Evolutionary conservation across 23 tunicate species (phyloP).

Genomic region (Aplidium turbinatum): DNA sequence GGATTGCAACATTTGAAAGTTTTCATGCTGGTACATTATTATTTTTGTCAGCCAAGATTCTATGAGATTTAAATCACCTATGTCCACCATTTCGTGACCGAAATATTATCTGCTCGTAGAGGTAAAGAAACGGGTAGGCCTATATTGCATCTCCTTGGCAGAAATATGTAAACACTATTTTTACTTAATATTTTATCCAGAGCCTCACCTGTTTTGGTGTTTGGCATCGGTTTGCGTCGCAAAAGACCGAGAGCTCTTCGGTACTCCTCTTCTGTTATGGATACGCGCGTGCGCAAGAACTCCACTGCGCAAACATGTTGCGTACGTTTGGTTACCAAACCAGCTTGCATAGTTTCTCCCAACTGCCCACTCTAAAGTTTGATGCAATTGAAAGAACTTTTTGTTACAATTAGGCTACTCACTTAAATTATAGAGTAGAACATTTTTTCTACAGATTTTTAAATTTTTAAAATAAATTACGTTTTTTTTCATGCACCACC

Average conservation of each 20-base stretch:
- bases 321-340: constrained; percentile 65
- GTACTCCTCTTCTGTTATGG: constrained; percentile 80
- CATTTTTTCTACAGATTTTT: no score
- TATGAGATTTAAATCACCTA: no score
- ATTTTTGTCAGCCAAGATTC: no score
- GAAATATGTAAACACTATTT: not conserved
- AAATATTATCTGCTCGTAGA: no score
- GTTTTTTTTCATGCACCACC: no score
- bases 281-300: constrained; percentile 50
- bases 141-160: no score
- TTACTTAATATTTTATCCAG: not conserved
- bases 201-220: constrained; percentile 70
- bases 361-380: constrained; percentile 95
- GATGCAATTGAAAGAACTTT: not conserved
- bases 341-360: constrained; percentile 84
- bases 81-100: no score
- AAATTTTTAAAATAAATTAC: no score
- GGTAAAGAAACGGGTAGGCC: no score
- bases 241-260: constrained; percentile 79
- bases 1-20: no score
- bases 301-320: constrained; percentile 71
- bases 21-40: no score
- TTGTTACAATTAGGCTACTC: not conserved
- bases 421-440: not conserved
- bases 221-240: constrained; percentile 91